Evolutionary conservation across 1,140 invertebrate species (phyloP).

Genomic region (Drosophila carrolli): DNA sequence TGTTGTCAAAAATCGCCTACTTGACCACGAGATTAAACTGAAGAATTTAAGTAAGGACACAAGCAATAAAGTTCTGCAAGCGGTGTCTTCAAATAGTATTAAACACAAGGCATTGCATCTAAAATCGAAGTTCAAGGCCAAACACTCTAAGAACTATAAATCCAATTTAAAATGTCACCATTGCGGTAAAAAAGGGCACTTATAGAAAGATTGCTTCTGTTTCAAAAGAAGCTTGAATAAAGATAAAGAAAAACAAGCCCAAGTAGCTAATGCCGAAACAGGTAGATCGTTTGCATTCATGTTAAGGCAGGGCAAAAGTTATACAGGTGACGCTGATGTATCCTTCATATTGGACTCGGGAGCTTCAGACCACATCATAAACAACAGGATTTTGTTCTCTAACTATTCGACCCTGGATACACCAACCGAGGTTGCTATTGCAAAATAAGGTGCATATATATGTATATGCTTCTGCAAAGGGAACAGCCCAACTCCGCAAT

Average conservation of each 20-base stretch:
- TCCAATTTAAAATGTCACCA: slow-evolving; percentile 5
- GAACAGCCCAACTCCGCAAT: not conserved
- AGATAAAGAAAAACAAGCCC: slow-evolving; percentile 1
- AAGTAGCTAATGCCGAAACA: not conserved
- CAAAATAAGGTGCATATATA: slow-evolving; percentile 3
- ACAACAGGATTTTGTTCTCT: slow-evolving; percentile 51
- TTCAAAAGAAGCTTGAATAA: not conserved
- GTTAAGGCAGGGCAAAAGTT: slow-evolving; percentile 1
- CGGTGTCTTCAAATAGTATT: slow-evolving; percentile 1
- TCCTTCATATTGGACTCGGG: slow-evolving; percentile 73
- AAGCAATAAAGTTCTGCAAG: slow-evolving; percentile 6
- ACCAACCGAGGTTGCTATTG: slow-evolving; percentile 8
- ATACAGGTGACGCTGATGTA: slow-evolving; percentile 12
- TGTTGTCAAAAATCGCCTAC: not conserved
- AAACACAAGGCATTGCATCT: slow-evolving; percentile 1
- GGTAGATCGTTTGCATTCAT: not conserved
- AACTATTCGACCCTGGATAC: slow-evolving; percentile 25
- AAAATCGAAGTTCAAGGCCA: slow-evolving; percentile 9
- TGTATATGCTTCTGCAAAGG: slow-evolving; percentile 3
- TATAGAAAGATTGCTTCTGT: slow-evolving; percentile 3
- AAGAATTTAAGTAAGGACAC: slow-evolving; percentile 1
- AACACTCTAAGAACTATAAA: slow-evolving; percentile 3
- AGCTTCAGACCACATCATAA: slow-evolving; percentile 77
- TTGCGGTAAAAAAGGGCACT: slow-evolving; percentile 1
- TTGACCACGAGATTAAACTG: not conserved